Base-by-base conservation (phyloP, 2,888 invertebrate genomes). In the Pelosia muscerda region DNA sequence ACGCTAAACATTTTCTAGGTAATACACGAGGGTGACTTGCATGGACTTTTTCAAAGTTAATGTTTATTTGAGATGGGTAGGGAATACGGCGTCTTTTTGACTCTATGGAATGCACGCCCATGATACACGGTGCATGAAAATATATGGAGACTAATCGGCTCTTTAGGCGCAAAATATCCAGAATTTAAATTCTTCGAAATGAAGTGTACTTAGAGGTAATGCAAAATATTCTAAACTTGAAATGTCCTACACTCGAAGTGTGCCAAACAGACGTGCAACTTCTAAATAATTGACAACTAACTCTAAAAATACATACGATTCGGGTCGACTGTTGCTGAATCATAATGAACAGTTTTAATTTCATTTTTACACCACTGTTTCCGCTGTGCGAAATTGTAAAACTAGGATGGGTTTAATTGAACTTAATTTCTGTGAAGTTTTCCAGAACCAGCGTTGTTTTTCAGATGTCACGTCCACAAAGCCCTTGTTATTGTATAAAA, bases 251-350 rank as follows among this genome's bases (percentile, higher is more conserved):
- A 23, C 23, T 1, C 11, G 23, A 55, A 55, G 25, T 55, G 54
- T 55, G 54, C 25, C 54, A 55, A 13, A 53, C 31, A 42, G 13
- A 56, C 42, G 63, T 57, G 53, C 57, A 64, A 53, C 64, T 80
- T 71, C 63, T 72, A 78, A 87, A 85, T 85, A 82, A 85, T 86
- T 88, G 85, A 86, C 84, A 83, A 75, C 79, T 78, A 71, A 70
- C 77, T 85, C 86, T 89, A 88, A 90, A 90, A 86, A 88, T 91
- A 90, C 71, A 73, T 59, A 76, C 84, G 83, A 88, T 84, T 84
- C 81, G 82, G 80, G 78, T 78, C 76, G 68, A 72, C 81, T 88
- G 28, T 10, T n/a, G 49, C 22, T 62, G 87, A 88, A 84, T 89
- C 88, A 87, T 77, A 70, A 71, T 74, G 62, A 28, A 62, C 73